These are phyloP conservation scores for Aelia acuminata DNA, from an alignment of 2,888 invertebrate genomes.

Conservation along the genomic window DNA sequence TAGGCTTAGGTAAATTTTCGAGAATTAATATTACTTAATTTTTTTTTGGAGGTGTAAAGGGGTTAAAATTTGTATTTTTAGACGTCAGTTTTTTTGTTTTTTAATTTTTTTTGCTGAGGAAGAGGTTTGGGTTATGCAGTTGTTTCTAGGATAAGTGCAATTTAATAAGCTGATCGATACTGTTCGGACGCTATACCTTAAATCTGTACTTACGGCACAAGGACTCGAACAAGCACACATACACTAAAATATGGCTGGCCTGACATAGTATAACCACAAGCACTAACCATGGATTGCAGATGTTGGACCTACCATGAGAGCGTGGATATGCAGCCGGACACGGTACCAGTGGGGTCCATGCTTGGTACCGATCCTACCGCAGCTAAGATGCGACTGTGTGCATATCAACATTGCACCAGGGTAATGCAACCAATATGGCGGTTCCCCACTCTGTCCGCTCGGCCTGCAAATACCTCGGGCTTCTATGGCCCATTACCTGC, in stretches of 20 bases:
- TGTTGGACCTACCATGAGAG: constrained; percentile 20
- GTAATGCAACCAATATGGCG: constrained; percentile 52
- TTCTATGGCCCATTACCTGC: neutral
- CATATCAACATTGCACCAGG: constrained; percentile 55
- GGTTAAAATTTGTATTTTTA: no score
- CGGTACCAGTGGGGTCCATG: constrained; percentile 18
- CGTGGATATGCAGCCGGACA: constrained; percentile 10
- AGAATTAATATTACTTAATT: no score
- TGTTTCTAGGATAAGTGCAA: neutral
- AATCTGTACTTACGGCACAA: neutral
- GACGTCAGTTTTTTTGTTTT: neutral
- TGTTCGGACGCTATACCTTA: neutral
- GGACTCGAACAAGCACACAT: neutral
- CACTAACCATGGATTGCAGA: constrained; percentile 21
- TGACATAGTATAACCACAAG: constrained; percentile 5
- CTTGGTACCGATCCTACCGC: constrained; percentile 26
- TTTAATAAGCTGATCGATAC: neutral
- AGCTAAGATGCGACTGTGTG: constrained; percentile 54
- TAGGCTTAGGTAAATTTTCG: no score
- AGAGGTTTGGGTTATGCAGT: no score
- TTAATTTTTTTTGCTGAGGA: neutral
- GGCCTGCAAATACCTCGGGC: neutral
- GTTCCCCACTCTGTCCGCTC: constrained; percentile 37
- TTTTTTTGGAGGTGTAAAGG: no score
- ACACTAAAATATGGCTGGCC: neutral